phyloP scores from a whole-genome alignment of 1,140 invertebrate genomes.

The Halesus radiatus region DNA sequence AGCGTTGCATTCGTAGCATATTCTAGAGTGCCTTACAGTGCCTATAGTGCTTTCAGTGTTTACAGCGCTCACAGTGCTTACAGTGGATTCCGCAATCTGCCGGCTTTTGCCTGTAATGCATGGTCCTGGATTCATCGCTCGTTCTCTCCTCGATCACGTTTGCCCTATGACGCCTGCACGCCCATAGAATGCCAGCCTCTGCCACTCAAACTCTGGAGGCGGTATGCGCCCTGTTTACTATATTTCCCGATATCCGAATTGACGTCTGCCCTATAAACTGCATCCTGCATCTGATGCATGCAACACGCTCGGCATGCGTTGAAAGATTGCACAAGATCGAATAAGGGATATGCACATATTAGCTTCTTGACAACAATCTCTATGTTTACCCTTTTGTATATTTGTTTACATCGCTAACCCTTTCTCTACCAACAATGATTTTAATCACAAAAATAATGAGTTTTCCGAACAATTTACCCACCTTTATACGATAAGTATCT shows the following conservation, averaged over 20 bases:
- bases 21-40: too few relatives aligned
- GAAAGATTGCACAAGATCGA: neutral
- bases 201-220: conserved; percentile 21
- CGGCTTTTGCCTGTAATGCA: conserved; percentile 6
- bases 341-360: neutral
- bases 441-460: too few relatives aligned
- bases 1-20: too few relatives aligned
- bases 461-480: too few relatives aligned
- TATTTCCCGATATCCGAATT: conserved; percentile 12
- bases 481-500: too few relatives aligned
- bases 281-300: conserved; percentile 32
- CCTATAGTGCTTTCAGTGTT: neutral
- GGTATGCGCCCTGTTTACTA: conserved; percentile 12
- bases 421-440: too few relatives aligned
- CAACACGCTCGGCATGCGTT: neutral
- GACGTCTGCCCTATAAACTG: conserved; percentile 37
- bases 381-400: too few relatives aligned
- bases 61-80: neutral
- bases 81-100: conserved; percentile 10
- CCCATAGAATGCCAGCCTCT: conserved; percentile 17
- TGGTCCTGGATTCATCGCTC: conserved; percentile 16
- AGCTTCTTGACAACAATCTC: too few relatives aligned
- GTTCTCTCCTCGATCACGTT: conserved; percentile 20
- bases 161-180: neutral
- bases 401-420: too few relatives aligned